A percentile compares a stretch with the other conserved stretches of the same genome.
phyloP scores from a whole-genome alignment of 2,113 vertebrate genomes.

The Malurus alboscapulatus region DNA sequence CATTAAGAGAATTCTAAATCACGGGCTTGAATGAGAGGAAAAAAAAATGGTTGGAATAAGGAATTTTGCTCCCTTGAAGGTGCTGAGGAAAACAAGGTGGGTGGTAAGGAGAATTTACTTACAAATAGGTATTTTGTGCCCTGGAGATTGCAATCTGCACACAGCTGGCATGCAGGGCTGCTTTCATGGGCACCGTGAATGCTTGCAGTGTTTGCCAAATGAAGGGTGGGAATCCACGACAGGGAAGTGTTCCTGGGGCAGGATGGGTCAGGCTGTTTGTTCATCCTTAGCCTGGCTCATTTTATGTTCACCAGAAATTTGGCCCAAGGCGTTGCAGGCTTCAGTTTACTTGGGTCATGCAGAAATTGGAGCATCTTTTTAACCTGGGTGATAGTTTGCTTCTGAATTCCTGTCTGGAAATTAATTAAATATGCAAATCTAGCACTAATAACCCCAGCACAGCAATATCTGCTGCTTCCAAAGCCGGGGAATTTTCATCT shows the following conservation, averaged over 20 bases:
- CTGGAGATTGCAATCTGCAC: neutral
- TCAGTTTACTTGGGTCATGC: neutral
- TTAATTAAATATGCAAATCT: neutral
- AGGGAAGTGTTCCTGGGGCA: neutral
- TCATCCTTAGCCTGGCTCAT: accelerated
- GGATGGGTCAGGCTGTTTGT: neutral
- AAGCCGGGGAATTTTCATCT: neutral
- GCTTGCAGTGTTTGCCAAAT: neutral
- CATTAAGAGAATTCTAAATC: neutral
- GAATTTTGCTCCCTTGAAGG: neutral
- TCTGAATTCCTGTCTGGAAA: neutral
- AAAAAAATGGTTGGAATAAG: neutral
- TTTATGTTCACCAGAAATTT: neutral
- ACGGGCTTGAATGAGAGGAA: neutral
- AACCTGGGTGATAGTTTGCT: neutral
- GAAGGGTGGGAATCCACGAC: neutral
- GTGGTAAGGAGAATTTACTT: slow-evolving; percentile 5
- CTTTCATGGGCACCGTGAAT: neutral
- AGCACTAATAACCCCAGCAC: neutral
- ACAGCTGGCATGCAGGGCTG: neutral
- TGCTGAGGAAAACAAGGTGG: neutral
- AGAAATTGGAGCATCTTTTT: neutral
- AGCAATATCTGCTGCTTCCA: neutral
- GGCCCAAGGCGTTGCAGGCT: neutral
- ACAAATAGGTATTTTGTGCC: neutral